Conservation (phyloP, 2,888 invertebrate species). For the Adelognathus sp. region DNA sequence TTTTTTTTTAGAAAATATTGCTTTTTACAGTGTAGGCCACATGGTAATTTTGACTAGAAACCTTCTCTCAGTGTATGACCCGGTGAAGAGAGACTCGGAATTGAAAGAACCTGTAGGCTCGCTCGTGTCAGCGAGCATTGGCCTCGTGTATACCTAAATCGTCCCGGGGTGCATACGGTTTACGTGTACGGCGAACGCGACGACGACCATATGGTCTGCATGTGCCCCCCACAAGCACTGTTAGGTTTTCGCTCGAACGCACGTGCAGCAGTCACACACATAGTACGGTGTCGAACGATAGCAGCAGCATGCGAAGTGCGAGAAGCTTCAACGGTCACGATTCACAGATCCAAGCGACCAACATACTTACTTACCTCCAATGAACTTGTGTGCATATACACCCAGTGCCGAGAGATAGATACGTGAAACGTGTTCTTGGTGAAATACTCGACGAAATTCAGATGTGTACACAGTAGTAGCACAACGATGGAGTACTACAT, state of each 20-base stretch:
- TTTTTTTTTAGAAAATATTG: too few relatives aligned
- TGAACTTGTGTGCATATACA: slow-evolving; percentile 8
- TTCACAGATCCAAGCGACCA: neutral
- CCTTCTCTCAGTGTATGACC: too few relatives aligned
- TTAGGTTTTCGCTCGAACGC: slow-evolving; percentile 36
- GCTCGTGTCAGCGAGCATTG: neutral
- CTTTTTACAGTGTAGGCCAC: too few relatives aligned
- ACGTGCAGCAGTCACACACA: slow-evolving; percentile 23
- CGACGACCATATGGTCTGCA: slow-evolving; percentile 35
- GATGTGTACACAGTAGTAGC: slow-evolving; percentile 19
- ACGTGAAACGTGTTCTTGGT: neutral
- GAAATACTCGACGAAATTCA: neutral
- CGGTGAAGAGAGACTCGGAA: neutral
- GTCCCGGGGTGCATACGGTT: neutral
- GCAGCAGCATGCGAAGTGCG: slow-evolving; percentile 11
- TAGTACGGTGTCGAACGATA: neutral
- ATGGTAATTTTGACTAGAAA: too few relatives aligned
- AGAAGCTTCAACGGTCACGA: neutral
- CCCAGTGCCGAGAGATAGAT: neutral
- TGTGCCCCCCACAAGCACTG: slow-evolving; percentile 26
- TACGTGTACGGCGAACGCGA: neutral
- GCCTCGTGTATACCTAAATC: slow-evolving; percentile 14
- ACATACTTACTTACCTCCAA: neutral
- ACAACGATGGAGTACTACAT: slow-evolving; percentile 27
- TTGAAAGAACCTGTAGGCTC: neutral